phyloP scores from a whole-genome alignment of 2,888 invertebrate species.

The Thyatira batis region DNA sequence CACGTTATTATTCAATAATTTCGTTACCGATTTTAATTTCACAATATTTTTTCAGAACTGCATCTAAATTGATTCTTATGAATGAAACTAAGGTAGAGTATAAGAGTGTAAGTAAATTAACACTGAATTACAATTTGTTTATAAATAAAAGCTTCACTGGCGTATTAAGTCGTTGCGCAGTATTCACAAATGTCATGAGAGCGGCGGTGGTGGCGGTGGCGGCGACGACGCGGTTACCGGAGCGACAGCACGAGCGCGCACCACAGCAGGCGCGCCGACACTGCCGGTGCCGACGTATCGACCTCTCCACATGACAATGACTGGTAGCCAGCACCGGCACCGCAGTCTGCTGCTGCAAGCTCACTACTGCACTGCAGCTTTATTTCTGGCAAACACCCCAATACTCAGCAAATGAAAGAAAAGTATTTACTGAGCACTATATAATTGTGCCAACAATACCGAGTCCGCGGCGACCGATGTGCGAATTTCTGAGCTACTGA shows the following conservation, averaged over 20 bases:
- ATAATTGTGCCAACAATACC: slow-evolving; percentile 28
- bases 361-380: slow-evolving; percentile 79
- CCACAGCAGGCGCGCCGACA: slow-evolving; percentile 62
- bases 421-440: slow-evolving; percentile 35
- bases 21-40: slow-evolving; percentile 35
- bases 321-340: slow-evolving; percentile 64
- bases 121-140: slow-evolving; percentile 56
- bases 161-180: slow-evolving; percentile 43
- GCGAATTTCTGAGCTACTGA: slow-evolving; percentile 44
- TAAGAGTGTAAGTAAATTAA: slow-evolving; percentile 16
- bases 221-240: slow-evolving; percentile 2
- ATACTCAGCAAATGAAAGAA: slow-evolving; percentile 43
- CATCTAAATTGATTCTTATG: slow-evolving; percentile 17
- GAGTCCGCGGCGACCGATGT: slow-evolving; percentile 31
- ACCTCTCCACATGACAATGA: slow-evolving; percentile 67
- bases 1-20: slow-evolving; percentile 38
- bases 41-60: slow-evolving; percentile 24
- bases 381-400: slow-evolving; percentile 77
- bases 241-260: slow-evolving; percentile 47
- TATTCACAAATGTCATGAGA: slow-evolving; percentile 28
- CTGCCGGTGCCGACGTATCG: slow-evolving; percentile 57
- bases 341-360: slow-evolving; percentile 76
- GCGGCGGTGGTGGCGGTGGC: too few species aligned
- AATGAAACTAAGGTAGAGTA: slow-evolving; percentile 37
- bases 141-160: slow-evolving; percentile 61